Base-by-base conservation (phyloP, 1,140 invertebrate species). In the Drosophila nigromelanica region DNA sequence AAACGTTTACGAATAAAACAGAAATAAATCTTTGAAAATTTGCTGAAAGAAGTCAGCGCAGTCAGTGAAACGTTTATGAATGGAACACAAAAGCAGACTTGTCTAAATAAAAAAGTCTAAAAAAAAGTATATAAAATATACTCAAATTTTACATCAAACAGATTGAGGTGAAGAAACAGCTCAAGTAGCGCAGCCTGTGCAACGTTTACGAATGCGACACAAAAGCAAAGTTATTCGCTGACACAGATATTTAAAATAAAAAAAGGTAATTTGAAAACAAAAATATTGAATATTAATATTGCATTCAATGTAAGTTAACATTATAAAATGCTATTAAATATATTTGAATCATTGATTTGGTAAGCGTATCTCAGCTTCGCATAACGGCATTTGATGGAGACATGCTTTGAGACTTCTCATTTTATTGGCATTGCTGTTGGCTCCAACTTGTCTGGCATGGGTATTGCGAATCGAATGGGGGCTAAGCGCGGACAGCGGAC, bases 381-480 rank as follows among this genome's bases (percentile, higher is more conserved):
- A 27, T 5, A 15, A 47, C 52, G 7, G 15, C 15, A 60, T 8
- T 68, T 59, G 48, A 52, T 66, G 48, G 35, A 52, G 54, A 54
- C 40, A 30, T 48, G 56, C 37, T 33, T 40, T 59, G 43, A 72
- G 40, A 35, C 63, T 62, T 74, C 51, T 70, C 58, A 62, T 74
- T 74, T 74, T 74, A 74, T 70, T 74, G 72, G 52, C 72, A 69
- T 35, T 69, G 66, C 59, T 54, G 14, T 74, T 70, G 83, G 83
- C 83, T 89, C 83, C 83, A 64, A 73, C 74, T 72, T 75, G 83
- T 78, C 83, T 87, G 63, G 54, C 30, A 27, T 47, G 47, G 10
- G 47, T 11, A 11, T 8, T 15, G 21, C 27, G 24, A 43, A 15
- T 14, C 14, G 42, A 14, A 30, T 11, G 47, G 24, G 24, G 30